Evolutionary conservation across 2,797 vertebrate species (phyloP).

Genomic region (Meda fulgida): DNA sequence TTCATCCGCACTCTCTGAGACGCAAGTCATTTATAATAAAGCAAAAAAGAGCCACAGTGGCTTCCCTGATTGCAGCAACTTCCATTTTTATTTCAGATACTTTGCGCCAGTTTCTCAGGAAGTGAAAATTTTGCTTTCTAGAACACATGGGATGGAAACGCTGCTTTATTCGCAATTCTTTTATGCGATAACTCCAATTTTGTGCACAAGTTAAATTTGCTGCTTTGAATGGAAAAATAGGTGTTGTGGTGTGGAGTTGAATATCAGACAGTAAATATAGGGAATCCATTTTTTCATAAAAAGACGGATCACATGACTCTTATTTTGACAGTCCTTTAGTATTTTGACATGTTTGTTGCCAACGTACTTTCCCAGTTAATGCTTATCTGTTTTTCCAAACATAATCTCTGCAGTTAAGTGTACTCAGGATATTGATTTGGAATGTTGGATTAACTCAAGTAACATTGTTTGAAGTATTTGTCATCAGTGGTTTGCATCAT

Average conservation of each 20-base stretch:
- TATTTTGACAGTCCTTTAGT: conserved; percentile 40
- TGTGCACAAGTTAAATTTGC: background rate
- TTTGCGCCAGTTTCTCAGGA: too few relatives aligned
- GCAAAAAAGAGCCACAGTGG: too few relatives aligned
- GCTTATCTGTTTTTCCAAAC: conserved; percentile 32
- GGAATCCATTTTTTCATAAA: conserved; percentile 24
- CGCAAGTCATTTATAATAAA: too few relatives aligned
- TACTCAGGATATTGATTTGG: conserved; percentile 29
- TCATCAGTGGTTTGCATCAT: conserved; percentile 19
- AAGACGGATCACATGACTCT: conserved; percentile 18
- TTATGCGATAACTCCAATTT: too few relatives aligned
- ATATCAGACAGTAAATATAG: background rate
- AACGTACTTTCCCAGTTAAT: conserved; percentile 23
- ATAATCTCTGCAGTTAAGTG: conserved; percentile 32
- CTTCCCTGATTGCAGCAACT: too few relatives aligned
- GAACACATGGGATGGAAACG: too few relatives aligned
- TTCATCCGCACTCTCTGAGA: background rate
- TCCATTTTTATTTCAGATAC: too few relatives aligned
- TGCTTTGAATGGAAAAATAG: background rate
- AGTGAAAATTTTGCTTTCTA: too few relatives aligned
- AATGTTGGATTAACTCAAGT: conserved; percentile 33
- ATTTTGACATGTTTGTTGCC: background rate
- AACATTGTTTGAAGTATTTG: conserved; percentile 36
- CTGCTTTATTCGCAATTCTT: too few relatives aligned
- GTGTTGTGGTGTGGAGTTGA: background rate